A percentile compares a stretch with the other conserved stretches of the same genome.
Conservation (phyloP, 1,140 invertebrate species). For the Caerostris darwini region DNA sequence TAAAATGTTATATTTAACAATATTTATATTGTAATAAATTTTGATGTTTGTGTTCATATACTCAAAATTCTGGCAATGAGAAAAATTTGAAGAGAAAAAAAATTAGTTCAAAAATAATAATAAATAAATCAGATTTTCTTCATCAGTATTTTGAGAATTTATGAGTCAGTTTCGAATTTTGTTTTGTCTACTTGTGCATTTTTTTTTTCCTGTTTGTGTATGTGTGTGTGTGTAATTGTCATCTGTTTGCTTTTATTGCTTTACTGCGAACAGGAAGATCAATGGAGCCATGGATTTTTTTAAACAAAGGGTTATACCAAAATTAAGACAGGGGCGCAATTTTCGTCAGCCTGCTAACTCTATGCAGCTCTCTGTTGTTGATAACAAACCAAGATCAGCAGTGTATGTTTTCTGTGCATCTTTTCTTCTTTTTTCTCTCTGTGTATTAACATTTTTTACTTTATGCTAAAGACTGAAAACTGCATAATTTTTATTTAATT, state of each 20-base stretch:
- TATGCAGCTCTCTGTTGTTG: conserved; percentile 61
- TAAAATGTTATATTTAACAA: no score
- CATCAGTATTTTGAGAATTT: no score
- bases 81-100: no score
- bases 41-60: no score
- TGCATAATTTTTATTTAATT: no score
- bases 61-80: no score
- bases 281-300: conserved; percentile 78
- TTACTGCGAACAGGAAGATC: conserved; percentile 72
- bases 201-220: neutral
- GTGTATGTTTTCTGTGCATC: conserved; percentile 43
- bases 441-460: neutral
- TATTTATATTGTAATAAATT: no score
- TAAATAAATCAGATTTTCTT: no score
- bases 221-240: conserved; percentile 17
- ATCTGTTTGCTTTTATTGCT: conserved; percentile 49
- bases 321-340: conserved; percentile 70
- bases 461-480: no score
- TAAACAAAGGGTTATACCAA: conserved; percentile 75
- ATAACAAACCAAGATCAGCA: conserved; percentile 67
- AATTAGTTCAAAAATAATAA: no score
- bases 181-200: neutral
- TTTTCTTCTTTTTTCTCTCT: neutral
- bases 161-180: neutral
- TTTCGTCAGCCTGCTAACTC: conserved; percentile 43